Evolutionary conservation across 2,113 vertebrate species (phyloP).

Genomic region (Patagioenas fasciata): DNA sequence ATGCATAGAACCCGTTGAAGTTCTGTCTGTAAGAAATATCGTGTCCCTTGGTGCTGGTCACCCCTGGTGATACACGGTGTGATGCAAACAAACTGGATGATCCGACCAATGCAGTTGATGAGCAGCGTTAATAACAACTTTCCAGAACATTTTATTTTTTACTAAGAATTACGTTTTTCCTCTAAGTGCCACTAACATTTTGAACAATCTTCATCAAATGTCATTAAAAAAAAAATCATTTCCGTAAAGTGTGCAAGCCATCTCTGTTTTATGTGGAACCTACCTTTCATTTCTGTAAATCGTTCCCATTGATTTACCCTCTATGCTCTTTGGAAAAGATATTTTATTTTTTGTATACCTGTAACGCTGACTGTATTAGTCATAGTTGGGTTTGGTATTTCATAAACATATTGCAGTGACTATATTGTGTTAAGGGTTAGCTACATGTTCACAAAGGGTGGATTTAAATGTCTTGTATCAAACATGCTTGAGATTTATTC

Average conservation of each 20-base stretch:
- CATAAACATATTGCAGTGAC: neutral
- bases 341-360: neutral
- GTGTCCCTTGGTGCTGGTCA: fast-evolving
- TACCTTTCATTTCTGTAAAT: neutral
- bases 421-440: neutral
- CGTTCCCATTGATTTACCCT: neutral
- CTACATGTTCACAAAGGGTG: neutral
- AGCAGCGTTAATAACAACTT: fast-evolving
- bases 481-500: neutral
- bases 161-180: neutral
- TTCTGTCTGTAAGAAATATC: fast-evolving
- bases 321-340: neutral
- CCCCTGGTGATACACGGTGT: fast-evolving
- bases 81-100: fast-evolving
- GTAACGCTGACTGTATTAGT: neutral
- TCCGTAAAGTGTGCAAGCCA: neutral
- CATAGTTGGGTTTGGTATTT: neutral
- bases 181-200: neutral
- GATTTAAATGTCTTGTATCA: neutral
- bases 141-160: fast-evolving
- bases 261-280: neutral
- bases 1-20: fast-evolving
- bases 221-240: neutral
- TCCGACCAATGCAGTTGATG: fast-evolving
- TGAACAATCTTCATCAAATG: neutral